Base-by-base conservation (phyloP, 2,797 vertebrate genomes). In the Oreonectes daqikongensis region DNA sequence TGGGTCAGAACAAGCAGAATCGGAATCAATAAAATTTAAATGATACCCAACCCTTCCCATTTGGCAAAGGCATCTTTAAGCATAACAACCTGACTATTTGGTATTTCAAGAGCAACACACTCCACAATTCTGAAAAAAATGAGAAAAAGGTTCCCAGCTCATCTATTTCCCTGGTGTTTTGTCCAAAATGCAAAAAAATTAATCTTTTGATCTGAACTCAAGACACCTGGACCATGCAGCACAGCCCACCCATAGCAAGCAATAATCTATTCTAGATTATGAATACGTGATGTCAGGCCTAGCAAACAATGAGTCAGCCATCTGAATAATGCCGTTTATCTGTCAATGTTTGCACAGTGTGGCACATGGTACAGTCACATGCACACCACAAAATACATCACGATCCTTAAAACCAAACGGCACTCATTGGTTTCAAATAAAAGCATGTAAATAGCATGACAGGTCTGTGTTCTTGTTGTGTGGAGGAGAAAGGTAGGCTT, bases 261-360 rank as follows among this genome's bases (percentile, higher is more conserved):
- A 15, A 68, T 55, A 59, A 18, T 53, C 32, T 20, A 40, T 22
- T 17, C 11, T 67, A 18, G 30, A 69, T 57, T 80, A 52, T 28
- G 40, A 50, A 75, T 83, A 63, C 71, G 70, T 77, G 71, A 79
- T 72, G 69, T 20, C 35, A 17, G 20, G 38, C 22, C 22, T 63
- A 15, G 71, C 48, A 32, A 80, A 75, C 67, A 80, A 44, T 57
- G 55, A 80, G 67, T 77, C 72, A 73, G 72, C 24, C 28, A 55
- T 72, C 24, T 71, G 72, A 80, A 64, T 80, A 78, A 59, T 75
- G 30, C 4, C 46, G 46, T 71, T 76, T 46, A 66, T 72, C 67
- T 61, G 53, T 77, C 79, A 60, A 53, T 77, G 69, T 81, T 83
- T 81, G 69, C 60, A 40, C 40, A 38, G 65, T 48, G 48, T 35